These are phyloP conservation scores for Cochlearius cochlearius DNA, from an alignment of 2,113 vertebrate genomes.

Conservation along the genomic window DNA sequence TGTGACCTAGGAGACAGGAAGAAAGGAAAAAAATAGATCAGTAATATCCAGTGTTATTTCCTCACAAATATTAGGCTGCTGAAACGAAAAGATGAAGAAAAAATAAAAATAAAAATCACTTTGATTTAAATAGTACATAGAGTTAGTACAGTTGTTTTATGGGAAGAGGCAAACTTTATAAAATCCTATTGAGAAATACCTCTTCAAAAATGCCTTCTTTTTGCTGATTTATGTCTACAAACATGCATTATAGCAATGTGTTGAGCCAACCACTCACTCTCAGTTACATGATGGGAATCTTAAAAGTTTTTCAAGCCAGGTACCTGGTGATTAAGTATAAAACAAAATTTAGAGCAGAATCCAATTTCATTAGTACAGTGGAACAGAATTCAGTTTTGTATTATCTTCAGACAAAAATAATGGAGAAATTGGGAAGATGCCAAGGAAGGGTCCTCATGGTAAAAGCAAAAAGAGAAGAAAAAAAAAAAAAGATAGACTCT, in stretches of 20 bases:
- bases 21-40: slow-evolving; percentile 46
- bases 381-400: not conserved
- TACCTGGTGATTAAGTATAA: not conserved
- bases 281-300: not conserved
- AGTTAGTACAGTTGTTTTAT: not conserved
- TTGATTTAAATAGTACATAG: not conserved
- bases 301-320: not conserved
- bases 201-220: not conserved
- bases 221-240: not conserved
- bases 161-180: not conserved
- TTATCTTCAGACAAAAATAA: not conserved
- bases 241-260: not conserved
- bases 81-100: not conserved
- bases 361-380: not conserved
- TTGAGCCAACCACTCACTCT: not conserved
- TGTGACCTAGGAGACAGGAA: slow-evolving; percentile 46
- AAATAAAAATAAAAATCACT: not conserved
- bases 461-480: not conserved
- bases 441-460: not conserved
- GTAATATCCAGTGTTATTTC: slow-evolving; percentile 6
- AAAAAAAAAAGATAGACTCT: not conserved
- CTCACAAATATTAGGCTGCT: not conserved
- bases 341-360: not conserved
- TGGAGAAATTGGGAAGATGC: not conserved
- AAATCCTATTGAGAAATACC: not conserved